Evolutionary conservation across 2,113 vertebrate genomes (phyloP), one percentile per base, ranked within the genome.

Genomic region (Heloderma charlesbogerti): DNA sequence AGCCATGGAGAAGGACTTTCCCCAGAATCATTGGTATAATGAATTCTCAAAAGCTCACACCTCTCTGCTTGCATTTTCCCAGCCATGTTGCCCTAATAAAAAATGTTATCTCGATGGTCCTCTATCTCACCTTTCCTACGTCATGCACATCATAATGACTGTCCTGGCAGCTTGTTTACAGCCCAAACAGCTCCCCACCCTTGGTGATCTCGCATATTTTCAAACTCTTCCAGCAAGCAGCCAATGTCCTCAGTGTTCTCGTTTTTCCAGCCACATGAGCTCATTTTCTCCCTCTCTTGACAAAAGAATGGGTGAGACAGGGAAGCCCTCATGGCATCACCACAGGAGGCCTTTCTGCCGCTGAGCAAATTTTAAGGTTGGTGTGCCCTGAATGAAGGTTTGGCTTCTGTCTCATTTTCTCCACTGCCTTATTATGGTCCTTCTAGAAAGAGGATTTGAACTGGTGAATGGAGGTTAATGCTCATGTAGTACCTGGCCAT

Each of bases 381-480:
- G 22, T 48, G 16, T 37, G 22, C 20, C 37, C 31, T 29, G 27
- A 75, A 79, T 18, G 37, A 16, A 93, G 40, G 34, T 4, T 31
- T 3, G 45, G 75, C 87, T 91, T 71, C 77, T 20, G 43, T 29
- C 34, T 48, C 81, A 84, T 90, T 92, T 94, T 45, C 77, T 91
- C 31, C 34, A 31, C 0, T 18, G 31, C 43, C 15, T 80, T 89
- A 45, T 57, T 81, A 57, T n/a, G 40, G 77, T 3, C 60, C 16
- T 84, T 77, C 69, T n/a, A 72, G 66, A 93, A 93, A 80, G 69
- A 80, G 77, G 48, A 71, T 51, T 20, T 87, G 6, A 80, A n/a
- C 79, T 4, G 48, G 54, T 43, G 43, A 60, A 71, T 57, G 13
- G 57, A 75, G 37, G n/a, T 80, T 90, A 90, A 91, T 88, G 93